phyloP scores from a whole-genome alignment of 1,140 invertebrate genomes.

The Drosophila bipectinata region DNA sequence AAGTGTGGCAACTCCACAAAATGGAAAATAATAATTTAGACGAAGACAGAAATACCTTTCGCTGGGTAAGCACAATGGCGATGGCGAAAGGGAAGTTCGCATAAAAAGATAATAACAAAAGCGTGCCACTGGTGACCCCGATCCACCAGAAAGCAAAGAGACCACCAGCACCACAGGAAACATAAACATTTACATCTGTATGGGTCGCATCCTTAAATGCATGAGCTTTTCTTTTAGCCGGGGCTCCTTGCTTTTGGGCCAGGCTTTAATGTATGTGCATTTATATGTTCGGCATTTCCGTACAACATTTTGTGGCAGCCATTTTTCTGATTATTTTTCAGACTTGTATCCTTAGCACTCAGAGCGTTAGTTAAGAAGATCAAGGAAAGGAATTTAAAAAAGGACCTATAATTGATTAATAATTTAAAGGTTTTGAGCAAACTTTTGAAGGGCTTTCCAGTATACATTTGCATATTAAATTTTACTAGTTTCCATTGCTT shows the following conservation, averaged over 20 bases:
- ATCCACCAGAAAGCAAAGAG: neutral
- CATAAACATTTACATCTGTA: conserved; percentile 77
- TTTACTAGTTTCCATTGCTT: neutral
- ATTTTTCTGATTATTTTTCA: neutral
- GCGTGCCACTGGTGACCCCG: conserved; percentile 50
- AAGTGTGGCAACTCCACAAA: conserved; percentile 67
- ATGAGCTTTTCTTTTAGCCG: conserved; percentile 27
- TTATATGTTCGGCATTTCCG: conserved; percentile 15
- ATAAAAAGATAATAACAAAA: conserved; percentile 74
- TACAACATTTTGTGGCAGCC: neutral
- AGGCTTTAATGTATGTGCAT: conserved; percentile 44
- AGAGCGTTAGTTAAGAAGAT: neutral
- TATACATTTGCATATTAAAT: neutral
- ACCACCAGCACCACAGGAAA: conserved; percentile 51
- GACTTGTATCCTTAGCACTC: neutral
- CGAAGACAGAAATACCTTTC: conserved; percentile 33
- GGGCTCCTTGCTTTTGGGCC: conserved; percentile 4
- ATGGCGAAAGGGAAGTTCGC: conserved; percentile 23
- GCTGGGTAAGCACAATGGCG: conserved; percentile 16
- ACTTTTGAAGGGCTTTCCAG: neutral
- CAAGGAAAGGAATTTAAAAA: neutral
- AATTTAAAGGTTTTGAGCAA: neutral
- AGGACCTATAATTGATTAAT: neutral
- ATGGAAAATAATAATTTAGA: conserved; percentile 73
- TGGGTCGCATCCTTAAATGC: conserved; percentile 48